phyloP scores from a whole-genome alignment of 2,888 invertebrate species.

The Plagodis pulveraria region DNA sequence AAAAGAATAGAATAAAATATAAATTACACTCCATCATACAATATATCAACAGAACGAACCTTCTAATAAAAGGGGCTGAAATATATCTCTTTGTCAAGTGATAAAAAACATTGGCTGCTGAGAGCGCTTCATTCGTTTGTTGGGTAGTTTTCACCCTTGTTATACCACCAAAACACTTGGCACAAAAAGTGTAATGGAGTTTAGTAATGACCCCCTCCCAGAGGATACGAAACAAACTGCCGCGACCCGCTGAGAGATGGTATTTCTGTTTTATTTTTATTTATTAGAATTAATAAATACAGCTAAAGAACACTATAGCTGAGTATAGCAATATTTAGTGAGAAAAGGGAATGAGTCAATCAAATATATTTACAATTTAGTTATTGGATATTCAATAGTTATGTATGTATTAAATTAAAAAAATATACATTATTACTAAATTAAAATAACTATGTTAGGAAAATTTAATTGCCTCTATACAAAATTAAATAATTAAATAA shows the following conservation, averaged over 20 bases:
- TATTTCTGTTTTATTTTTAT: slow-evolving; percentile 56
- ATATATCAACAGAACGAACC: slow-evolving; percentile 2
- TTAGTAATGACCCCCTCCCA: slow-evolving; percentile 80
- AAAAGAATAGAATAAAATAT: not conserved
- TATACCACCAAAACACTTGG: slow-evolving; percentile 82
- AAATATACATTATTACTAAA: no score
- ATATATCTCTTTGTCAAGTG: slow-evolving; percentile 54
- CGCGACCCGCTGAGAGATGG: slow-evolving; percentile 67
- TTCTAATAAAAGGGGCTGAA: slow-evolving; percentile 30
- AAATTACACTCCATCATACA: slow-evolving; percentile 1
- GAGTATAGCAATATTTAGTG: no score
- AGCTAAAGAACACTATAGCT: no score
- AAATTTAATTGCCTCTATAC: no score
- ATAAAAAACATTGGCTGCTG: slow-evolving; percentile 69
- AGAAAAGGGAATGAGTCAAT: no score
- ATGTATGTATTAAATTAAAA: no score
- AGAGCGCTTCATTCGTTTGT: slow-evolving; percentile 72
- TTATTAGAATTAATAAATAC: slow-evolving; percentile 1
- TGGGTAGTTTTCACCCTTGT: slow-evolving; percentile 84
- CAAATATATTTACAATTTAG: no score
- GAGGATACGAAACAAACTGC: slow-evolving; percentile 66
- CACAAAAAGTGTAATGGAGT: slow-evolving; percentile 84
- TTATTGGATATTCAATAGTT: no score
- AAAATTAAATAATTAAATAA: no score
- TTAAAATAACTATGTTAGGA: no score